Percentiles rank a stretch among this genome's conserved stretches.
These are phyloP conservation scores for Montipora cactus DNA, from an alignment of 64 coral and sea anemone species.

Conservation along the genomic window DNA sequence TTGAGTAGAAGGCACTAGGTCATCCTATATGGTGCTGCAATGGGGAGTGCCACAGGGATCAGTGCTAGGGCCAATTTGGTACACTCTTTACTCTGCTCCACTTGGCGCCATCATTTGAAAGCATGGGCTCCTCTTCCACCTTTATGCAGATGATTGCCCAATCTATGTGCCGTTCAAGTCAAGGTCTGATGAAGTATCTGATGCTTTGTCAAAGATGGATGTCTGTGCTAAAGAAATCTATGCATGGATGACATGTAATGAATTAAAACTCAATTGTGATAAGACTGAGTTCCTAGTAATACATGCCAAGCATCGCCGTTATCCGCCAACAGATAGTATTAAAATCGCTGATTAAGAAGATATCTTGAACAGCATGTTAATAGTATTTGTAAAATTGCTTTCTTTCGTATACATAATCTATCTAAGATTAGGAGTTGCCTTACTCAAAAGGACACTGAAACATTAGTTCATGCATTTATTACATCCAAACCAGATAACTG, in stretches of 20 bases:
- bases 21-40: not conserved
- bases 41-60: constrained; percentile 43
- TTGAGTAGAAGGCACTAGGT: not conserved
- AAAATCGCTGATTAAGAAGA: not conserved
- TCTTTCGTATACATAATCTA: no score
- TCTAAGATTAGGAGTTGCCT: no score
- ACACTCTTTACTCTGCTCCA: constrained; percentile 14
- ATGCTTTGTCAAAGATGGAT: constrained; percentile 46
- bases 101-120: constrained; percentile 33
- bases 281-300: constrained; percentile 72
- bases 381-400: no score
- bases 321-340: constrained; percentile 49
- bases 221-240: constrained; percentile 62
- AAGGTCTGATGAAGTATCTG: constrained; percentile 34
- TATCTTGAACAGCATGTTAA: no score
- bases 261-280: constrained; percentile 73
- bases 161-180: constrained; percentile 65
- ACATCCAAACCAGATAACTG: no score
- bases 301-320: constrained; percentile 76
- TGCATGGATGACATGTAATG: constrained; percentile 75
- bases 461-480: no score
- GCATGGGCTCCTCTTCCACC: constrained; percentile 35
- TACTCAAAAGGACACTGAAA: no score
- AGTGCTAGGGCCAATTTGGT: constrained; percentile 34
- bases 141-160: constrained; percentile 60